phyloP scores from a whole-genome alignment of 2,113 vertebrate species.

The Mormyrus iriodes region DNA sequence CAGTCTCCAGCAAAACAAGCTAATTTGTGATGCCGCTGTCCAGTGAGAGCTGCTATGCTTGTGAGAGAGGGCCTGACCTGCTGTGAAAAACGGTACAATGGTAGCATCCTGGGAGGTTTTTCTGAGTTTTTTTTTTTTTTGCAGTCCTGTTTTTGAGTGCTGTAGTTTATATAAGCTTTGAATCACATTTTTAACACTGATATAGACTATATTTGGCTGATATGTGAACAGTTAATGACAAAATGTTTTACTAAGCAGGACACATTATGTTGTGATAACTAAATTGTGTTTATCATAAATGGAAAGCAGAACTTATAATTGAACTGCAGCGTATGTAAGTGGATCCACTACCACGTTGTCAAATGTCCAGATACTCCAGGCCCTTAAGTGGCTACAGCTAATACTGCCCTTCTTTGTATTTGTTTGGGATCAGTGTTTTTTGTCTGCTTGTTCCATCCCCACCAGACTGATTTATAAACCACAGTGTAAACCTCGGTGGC shows the following conservation, averaged over 20 bases:
- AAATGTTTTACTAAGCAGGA: too few species aligned
- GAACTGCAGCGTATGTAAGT: not conserved
- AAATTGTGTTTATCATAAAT: not conserved
- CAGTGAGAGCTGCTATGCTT: not conserved
- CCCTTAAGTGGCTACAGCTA: not conserved
- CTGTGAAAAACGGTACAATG: not conserved
- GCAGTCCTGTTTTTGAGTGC: not conserved
- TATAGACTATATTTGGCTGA: not conserved
- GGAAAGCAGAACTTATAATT: not conserved
- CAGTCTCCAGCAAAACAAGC: not conserved
- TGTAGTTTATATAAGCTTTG: not conserved
- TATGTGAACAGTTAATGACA: not conserved
- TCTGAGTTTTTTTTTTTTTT: not conserved
- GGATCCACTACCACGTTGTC: conserved; percentile 2
- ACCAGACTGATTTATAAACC: not conserved
- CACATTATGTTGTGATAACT: not conserved
- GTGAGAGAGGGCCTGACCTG: not conserved
- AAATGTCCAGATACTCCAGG: not conserved
- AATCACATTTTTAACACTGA: not conserved
- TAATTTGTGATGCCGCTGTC: not conserved
- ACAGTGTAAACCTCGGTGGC: not conserved
- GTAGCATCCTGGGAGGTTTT: not conserved
- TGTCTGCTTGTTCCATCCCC: not conserved
- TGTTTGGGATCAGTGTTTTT: not conserved
- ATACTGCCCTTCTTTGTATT: not conserved